Percentiles rank a stretch among this genome's conserved stretches.
Conservation (phyloP, 2,888 invertebrate genomes). For the Parnassius glacialis region DNA sequence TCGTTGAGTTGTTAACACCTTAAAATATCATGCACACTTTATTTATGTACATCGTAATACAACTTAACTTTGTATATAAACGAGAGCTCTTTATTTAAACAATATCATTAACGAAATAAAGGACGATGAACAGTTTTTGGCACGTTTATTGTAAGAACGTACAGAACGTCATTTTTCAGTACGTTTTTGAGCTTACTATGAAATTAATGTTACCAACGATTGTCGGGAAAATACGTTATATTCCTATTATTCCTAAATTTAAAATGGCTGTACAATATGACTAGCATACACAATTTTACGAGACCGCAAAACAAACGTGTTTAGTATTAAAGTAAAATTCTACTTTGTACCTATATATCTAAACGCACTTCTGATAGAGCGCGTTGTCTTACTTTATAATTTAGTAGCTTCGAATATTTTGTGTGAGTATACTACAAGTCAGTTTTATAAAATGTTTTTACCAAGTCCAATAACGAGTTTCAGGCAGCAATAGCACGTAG, state of each 20-base stretch:
- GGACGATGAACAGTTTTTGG: no score
- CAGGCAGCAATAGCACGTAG: no score
- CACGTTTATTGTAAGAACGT: no score
- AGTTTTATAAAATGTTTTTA: not conserved
- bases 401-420: slow-evolving; percentile 12
- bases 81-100: slow-evolving; percentile 17
- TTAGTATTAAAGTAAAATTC: slow-evolving; percentile 57
- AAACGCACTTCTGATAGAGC: slow-evolving; percentile 33
- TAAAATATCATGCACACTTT: slow-evolving; percentile 68
- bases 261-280: slow-evolving; percentile 68
- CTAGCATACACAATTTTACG: slow-evolving; percentile 70
- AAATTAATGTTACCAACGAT: slow-evolving; percentile 1
- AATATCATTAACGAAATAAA: not conserved
- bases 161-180: no score
- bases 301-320: slow-evolving; percentile 52
- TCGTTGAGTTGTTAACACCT: slow-evolving; percentile 75
- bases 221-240: not conserved
- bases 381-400: slow-evolving; percentile 16
- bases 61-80: slow-evolving; percentile 27
- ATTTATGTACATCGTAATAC: slow-evolving; percentile 65
- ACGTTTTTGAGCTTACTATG: not conserved
- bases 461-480: not conserved
- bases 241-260: not conserved
- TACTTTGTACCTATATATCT: slow-evolving; percentile 64
- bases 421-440: not conserved